Conservation (phyloP, 2,113 vertebrate species). For the Zosterops japonicus region DNA sequence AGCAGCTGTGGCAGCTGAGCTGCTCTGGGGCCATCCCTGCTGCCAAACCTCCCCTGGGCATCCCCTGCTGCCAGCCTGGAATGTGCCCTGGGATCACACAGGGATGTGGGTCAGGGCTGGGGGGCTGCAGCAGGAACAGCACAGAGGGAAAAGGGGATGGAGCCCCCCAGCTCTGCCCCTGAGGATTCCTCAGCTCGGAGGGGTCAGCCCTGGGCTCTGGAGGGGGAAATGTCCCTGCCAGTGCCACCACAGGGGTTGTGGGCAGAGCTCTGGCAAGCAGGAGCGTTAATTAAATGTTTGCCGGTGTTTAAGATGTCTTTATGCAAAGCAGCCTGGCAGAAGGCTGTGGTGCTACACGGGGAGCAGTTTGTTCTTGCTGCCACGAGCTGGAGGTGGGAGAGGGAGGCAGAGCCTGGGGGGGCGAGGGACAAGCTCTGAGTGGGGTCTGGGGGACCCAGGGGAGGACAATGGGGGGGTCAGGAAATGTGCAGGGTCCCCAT, state of each 20-base stretch:
- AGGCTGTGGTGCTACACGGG: neutral
- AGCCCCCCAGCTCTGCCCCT: neutral
- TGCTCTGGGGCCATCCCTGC: rapidly evolving
- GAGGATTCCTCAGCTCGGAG: rapidly evolving
- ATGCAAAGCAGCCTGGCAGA: neutral
- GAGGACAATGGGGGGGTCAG: no score
- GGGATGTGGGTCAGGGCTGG: rapidly evolving
- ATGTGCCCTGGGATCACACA: rapidly evolving
- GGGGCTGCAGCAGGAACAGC: neutral
- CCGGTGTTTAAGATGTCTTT: neutral
- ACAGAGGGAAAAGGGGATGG: neutral
- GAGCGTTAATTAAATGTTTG: neutral
- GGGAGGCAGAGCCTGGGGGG: neutral
- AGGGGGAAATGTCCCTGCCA: neutral
- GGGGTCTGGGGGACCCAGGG: neutral
- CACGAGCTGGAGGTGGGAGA: neutral
- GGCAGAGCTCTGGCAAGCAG: neutral
- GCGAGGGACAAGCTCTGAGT: neutral
- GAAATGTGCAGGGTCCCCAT: neutral
- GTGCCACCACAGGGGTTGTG: rapidly evolving
- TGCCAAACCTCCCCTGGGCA: neutral
- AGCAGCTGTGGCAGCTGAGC: neutral
- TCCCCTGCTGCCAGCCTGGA: neutral
- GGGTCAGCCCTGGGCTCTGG: neutral
- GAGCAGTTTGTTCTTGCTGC: neutral